A percentile compares a stretch with the other conserved stretches of the same genome.
Conservation (phyloP, 2,113 vertebrate species). For the Callorhinus ursinus region DNA sequence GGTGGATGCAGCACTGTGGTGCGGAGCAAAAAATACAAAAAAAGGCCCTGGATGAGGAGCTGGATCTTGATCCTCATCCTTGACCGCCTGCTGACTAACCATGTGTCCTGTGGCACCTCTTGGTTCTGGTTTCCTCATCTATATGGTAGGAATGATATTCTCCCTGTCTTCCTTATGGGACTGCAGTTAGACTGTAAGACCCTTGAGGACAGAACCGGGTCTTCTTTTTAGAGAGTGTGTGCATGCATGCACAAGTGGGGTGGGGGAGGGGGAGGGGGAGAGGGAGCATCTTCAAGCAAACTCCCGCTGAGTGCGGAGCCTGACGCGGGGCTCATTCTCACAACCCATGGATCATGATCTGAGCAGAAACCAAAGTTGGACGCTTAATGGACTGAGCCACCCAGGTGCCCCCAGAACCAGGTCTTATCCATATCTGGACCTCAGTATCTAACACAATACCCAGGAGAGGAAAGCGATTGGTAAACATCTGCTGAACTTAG, state of each 20-base stretch:
- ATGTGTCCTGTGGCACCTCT: fast-evolving
- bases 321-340: neutral
- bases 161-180: neutral
- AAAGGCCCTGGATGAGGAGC: neutral
- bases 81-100: neutral
- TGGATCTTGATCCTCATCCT: neutral
- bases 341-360: neutral
- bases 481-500: neutral
- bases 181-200: neutral
- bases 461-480: neutral
- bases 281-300: neutral
- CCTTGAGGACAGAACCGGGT: neutral
- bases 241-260: neutral
- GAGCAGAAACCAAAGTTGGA: neutral
- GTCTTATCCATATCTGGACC: neutral
- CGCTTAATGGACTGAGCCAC: neutral
- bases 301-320: neutral
- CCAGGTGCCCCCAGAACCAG: neutral
- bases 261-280: neutral
- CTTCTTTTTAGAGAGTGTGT: neutral
- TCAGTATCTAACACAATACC: neutral
- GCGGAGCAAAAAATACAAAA: too few species aligned
- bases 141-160: neutral
- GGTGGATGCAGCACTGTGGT: fast-evolving
- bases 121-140: neutral